Conservation (phyloP, 2,113 vertebrate species). For the Lasiurus borealis region DNA sequence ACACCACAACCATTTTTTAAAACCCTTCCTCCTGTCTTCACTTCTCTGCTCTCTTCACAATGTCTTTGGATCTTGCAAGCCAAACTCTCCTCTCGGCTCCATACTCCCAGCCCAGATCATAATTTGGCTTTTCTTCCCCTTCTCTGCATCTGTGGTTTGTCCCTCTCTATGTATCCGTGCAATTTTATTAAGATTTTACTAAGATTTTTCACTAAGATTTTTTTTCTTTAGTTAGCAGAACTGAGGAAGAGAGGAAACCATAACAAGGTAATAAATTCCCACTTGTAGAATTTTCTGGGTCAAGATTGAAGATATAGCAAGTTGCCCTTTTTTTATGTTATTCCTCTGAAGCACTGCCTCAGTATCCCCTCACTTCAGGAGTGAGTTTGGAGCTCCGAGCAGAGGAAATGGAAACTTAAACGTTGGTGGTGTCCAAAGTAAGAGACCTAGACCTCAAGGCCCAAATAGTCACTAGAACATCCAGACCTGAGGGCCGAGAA, state of each 20-base stretch:
- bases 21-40: background rate
- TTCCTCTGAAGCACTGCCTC: background rate
- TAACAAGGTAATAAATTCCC: background rate
- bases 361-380: background rate
- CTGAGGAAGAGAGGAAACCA: background rate
- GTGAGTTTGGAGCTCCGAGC: background rate
- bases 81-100: background rate
- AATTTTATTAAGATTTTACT: no score
- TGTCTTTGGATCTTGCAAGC: background rate
- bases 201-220: background rate
- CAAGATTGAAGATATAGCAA: no score
- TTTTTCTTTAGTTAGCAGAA: constrained; percentile 7
- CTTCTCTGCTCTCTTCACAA: background rate
- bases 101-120: background rate
- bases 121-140: background rate
- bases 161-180: background rate
- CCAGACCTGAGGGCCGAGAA: no score
- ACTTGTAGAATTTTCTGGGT: no score
- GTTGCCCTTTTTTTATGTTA: no score
- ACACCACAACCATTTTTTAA: background rate
- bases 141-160: background rate
- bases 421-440: background rate
- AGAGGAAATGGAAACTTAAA: background rate
- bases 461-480: background rate
- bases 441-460: background rate